Conservation (phyloP, 2,888 invertebrate species). For the Nymphalis polychloros region DNA sequence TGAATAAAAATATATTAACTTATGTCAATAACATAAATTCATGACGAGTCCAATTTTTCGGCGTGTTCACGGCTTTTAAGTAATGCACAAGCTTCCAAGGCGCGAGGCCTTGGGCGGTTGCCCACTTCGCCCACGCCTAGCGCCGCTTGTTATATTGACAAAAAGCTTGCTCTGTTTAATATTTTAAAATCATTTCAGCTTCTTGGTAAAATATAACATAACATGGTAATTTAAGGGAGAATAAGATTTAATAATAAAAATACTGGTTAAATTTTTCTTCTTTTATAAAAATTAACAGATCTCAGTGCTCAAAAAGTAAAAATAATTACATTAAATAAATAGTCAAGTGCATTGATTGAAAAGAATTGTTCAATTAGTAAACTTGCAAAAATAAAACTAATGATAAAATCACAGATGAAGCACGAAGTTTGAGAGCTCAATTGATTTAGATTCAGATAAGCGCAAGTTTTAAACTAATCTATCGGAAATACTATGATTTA, state of each 20-base stretch:
- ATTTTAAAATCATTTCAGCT: too few species aligned
- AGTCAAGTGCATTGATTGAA: conserved; percentile 73
- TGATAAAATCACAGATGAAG: conserved; percentile 75
- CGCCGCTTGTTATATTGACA: too few species aligned
- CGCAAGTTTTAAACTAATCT: conserved; percentile 2
- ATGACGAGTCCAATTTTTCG: too few species aligned
- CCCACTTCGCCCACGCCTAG: too few species aligned
- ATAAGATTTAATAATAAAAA: conserved; percentile 50
- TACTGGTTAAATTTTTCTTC: conserved; percentile 63
- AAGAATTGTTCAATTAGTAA: conserved; percentile 72
- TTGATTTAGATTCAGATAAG: conserved; percentile 7
- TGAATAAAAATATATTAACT: too few species aligned
- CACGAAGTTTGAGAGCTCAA: conserved; percentile 70
- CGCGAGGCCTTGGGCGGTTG: too few species aligned
- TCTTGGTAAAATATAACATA: too few species aligned
- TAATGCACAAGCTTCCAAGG: too few species aligned
- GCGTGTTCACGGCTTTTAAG: too few species aligned
- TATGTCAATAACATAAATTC: too few species aligned
- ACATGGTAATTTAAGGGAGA: not conserved
- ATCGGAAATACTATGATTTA: not conserved
- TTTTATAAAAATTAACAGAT: conserved; percentile 80
- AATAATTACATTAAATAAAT: conserved; percentile 75
- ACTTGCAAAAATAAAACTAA: conserved; percentile 62
- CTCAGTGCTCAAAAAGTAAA: conserved; percentile 77
- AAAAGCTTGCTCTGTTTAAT: too few species aligned